Conservation (phyloP, 2,888 invertebrate species). For the Epinotia demarniana region DNA sequence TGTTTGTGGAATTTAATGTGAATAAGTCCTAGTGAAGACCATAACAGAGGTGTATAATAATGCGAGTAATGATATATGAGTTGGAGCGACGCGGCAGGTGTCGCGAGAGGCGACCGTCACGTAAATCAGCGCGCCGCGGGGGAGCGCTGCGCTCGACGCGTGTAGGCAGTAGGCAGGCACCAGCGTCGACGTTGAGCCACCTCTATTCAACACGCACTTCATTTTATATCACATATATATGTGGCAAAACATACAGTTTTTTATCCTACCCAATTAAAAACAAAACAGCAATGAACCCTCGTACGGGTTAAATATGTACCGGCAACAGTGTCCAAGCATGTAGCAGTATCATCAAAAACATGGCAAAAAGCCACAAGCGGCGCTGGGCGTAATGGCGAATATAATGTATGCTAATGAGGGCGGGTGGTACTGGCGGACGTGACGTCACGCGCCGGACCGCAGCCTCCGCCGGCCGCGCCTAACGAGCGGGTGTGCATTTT, state of each 20-base stretch:
- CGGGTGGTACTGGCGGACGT: slow-evolving; percentile 73
- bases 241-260: slow-evolving; percentile 24
- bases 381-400: slow-evolving; percentile 76
- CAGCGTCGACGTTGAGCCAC: slow-evolving; percentile 35
- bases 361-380: slow-evolving; percentile 72
- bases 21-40: slow-evolving; percentile 10
- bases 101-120: slow-evolving; percentile 51
- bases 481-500: slow-evolving; percentile 80
- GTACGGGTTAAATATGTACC: slow-evolving; percentile 53
- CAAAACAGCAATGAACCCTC: slow-evolving; percentile 17
- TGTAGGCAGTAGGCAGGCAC: slow-evolving; percentile 45
- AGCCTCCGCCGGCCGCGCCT: slow-evolving; percentile 69
- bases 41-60: slow-evolving; percentile 18
- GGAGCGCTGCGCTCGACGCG: slow-evolving; percentile 55
- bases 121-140: slow-evolving; percentile 61
- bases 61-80: slow-evolving; percentile 20
- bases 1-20: not conserved
- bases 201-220: slow-evolving; percentile 24
- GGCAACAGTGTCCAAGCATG: slow-evolving; percentile 55
- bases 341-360: slow-evolving; percentile 74
- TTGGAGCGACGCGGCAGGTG: slow-evolving; percentile 48
- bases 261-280: slow-evolving; percentile 41
- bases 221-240: not conserved
- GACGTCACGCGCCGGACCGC: slow-evolving; percentile 81
- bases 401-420: slow-evolving; percentile 84